Evolutionary conservation across 1,140 invertebrate genomes (phyloP), one percentile per base, ranked within the genome.

Genomic region (Panagrolaimus sp.): DNA sequence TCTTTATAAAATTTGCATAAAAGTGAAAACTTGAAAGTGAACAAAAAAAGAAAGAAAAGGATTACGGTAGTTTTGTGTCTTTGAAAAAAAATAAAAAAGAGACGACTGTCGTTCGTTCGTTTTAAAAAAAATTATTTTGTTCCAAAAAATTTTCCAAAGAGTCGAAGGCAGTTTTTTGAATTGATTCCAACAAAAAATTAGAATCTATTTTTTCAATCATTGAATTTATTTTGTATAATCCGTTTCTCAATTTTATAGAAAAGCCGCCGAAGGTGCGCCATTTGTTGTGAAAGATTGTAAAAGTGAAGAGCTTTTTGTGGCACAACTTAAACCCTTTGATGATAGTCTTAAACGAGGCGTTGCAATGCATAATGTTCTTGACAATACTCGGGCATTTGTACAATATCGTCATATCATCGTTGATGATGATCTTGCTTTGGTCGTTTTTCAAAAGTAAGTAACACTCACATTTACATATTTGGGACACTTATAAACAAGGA

Each of bases 341-440:
- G 75, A 83, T 17, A 69, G 66, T n/a, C 64, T 73, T 32, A 38
- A 74, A 14, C 67, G 70, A 67, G 62, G 65, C 67, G 38, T 74
- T 44, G 62, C 43, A 58, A 76, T 82, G 46, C 69, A 79, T 68
- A 90, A 96, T 88, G 92, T 94, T 79, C 85, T 88, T 72, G 85
- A 96, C 43, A 77, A 75, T 55, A 4, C 2, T 38, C 90, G 92
- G 82, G 88, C 89, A n/a, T 89, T 92, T 76, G 84, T 96, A 0
- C 87, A 93, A 65, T 85, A 96, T 5, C 89, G 92, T 78, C 94
- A 96, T 83, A 91, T 91, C 1, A 94, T 90, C 81, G 92, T 96
- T 80, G 90, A 88, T 52, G 89, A 90, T 43, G 88, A 89, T 73
- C 89, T 90, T 7, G 84, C 96, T 63, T 90, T 90, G 12, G 86